Evolutionary conservation across 2,113 vertebrate species (phyloP).

Genomic region (Bubo blakistoni): DNA sequence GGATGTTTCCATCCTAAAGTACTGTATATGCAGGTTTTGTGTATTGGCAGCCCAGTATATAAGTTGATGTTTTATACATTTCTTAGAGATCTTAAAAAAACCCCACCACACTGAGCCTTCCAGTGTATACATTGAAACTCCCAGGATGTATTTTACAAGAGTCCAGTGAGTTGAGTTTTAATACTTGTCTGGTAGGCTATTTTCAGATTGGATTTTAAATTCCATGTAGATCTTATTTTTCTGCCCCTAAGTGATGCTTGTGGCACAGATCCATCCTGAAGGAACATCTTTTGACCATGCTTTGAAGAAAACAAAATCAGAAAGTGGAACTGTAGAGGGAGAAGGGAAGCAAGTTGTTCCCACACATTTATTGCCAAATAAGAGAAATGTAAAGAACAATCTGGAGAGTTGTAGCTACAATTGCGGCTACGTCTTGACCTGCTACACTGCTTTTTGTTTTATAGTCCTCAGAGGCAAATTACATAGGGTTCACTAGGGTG

Average conservation of each 20-base stretch:
- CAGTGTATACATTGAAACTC: neutral
- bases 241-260: neutral
- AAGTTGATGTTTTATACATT: neutral
- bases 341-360: constrained; percentile 24
- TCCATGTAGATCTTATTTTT: neutral
- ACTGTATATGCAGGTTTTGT: neutral
- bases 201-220: neutral
- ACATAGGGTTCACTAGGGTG: neutral
- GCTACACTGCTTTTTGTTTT: neutral
- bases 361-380: constrained; percentile 20
- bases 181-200: neutral
- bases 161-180: neutral
- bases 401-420: neutral
- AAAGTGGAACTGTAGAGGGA: neutral
- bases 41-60: neutral
- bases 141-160: neutral
- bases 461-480: constrained; percentile 24
- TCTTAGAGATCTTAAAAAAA: neutral
- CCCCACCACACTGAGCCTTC: fast-evolving
- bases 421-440: neutral
- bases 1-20: neutral
- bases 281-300: neutral
- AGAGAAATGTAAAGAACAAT: neutral
- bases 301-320: constrained; percentile 41
- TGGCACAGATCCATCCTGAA: neutral